Conservation (phyloP, 2,797 vertebrate genomes). For the Peromyscus attwateri region DNA sequence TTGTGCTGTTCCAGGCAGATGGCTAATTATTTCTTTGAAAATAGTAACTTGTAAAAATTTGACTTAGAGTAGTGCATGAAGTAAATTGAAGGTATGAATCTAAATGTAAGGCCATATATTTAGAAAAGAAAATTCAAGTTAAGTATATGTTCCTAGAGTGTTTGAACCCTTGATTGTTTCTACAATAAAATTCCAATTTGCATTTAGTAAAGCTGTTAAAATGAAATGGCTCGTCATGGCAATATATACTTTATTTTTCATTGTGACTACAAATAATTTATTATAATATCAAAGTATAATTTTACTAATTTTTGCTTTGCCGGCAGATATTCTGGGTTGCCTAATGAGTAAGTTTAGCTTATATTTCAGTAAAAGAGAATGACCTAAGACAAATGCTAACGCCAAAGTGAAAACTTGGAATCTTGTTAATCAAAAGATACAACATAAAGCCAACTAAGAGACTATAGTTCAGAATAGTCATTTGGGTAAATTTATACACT, state of each 20-base stretch:
- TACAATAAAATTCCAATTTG: not conserved
- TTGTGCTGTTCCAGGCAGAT: not conserved
- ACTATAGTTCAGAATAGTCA: not conserved
- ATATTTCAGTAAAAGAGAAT: not conserved
- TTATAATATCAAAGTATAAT: conserved; percentile 26
- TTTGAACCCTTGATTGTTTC: not conserved
- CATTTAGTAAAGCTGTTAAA: not conserved
- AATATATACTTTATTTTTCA: conserved; percentile 30
- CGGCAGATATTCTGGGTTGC: not conserved
- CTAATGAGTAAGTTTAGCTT: conserved; percentile 26
- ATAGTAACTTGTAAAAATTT: not conserved
- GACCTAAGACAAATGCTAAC: not conserved
- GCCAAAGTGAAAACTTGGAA: not conserved
- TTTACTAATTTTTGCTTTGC: conserved; percentile 40
- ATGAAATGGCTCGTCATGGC: not conserved
- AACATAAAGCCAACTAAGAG: not conserved
- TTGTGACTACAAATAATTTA: not conserved
- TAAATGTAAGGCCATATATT: not conserved
- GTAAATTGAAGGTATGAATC: not conserved
- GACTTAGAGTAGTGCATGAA: not conserved
- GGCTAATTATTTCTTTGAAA: conserved; percentile 3
- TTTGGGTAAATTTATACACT: not conserved
- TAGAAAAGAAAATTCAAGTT: not conserved
- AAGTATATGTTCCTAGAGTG: not conserved
- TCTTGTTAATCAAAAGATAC: not conserved